Conservation (phyloP, 2,113 vertebrate species). For the Rhabdomys dilectus region DNA sequence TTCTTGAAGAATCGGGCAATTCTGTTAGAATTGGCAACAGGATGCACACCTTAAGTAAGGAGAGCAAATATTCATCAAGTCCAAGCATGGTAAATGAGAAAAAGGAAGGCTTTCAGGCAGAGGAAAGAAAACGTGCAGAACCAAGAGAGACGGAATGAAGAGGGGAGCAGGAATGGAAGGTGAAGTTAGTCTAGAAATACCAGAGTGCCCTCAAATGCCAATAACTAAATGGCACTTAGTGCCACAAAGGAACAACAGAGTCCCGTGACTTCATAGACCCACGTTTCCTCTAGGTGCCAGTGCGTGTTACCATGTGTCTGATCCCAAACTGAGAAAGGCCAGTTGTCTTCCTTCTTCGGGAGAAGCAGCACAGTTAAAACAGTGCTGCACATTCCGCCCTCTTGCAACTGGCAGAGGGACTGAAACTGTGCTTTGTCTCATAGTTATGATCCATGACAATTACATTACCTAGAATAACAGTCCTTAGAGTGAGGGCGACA, state of each 20-base stretch:
- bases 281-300: neutral
- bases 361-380: slow-evolving; percentile 68
- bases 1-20: neutral
- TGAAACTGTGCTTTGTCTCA: slow-evolving; percentile 51
- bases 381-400: neutral
- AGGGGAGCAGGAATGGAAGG: neutral
- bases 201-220: neutral
- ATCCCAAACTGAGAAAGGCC: slow-evolving; percentile 27
- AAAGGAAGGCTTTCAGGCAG: neutral
- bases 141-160: neutral
- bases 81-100: neutral
- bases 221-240: neutral
- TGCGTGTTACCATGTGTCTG: slow-evolving; percentile 2
- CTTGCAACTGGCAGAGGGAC: neutral
- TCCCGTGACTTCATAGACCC: neutral
- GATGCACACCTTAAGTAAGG: neutral
- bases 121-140: neutral
- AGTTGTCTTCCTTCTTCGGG: slow-evolving; percentile 28
- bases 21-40: neutral
- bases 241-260: neutral
- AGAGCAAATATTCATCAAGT: neutral
- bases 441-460: slow-evolving; percentile 50
- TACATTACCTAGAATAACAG: slow-evolving; percentile 63
- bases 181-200: neutral
- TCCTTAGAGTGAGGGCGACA: slow-evolving; percentile 44